phyloP scores from a whole-genome alignment of 2,888 invertebrate species.

The Ditylenchus weischeri region DNA sequence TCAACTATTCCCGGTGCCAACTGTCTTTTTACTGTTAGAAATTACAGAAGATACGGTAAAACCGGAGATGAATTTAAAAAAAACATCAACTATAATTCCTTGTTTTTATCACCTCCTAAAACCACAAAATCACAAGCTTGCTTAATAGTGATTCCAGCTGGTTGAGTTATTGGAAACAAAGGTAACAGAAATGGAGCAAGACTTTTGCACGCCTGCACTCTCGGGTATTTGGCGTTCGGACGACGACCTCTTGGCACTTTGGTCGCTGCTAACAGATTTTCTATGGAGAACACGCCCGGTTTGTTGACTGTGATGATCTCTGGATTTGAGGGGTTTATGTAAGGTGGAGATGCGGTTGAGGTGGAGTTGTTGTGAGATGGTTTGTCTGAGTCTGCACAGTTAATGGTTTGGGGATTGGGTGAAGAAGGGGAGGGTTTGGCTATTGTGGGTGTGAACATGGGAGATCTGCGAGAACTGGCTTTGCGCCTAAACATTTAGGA shows the following conservation, averaged over 20 bases:
- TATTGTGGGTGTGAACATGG: not conserved
- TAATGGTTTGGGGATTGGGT: too few relatives aligned
- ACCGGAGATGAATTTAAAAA: too few relatives aligned
- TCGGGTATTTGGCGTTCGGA: constrained; percentile 61
- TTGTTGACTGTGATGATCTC: not conserved
- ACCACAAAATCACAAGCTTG: not conserved
- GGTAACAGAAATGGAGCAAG: constrained; percentile 61
- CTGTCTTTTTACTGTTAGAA: too few relatives aligned
- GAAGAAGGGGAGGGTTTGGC: too few relatives aligned
- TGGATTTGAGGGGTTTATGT: not conserved
- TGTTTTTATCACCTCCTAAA: not conserved
- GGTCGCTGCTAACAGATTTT: constrained; percentile 61
- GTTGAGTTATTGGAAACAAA: constrained; percentile 63
- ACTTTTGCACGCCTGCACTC: constrained; percentile 61
- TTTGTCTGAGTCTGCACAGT: too few relatives aligned
- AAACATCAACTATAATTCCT: not conserved
- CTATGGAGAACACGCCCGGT: constrained; percentile 60
- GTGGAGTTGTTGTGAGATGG: too few relatives aligned
- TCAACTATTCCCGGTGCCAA: too few relatives aligned
- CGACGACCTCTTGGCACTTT: constrained; percentile 62
- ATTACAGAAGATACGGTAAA: too few relatives aligned
- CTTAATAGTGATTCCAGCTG: constrained; percentile 57
- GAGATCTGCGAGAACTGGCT: constrained; percentile 1
- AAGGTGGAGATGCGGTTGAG: too few relatives aligned
- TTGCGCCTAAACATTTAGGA: not conserved